A percentile compares a stretch with the other conserved stretches of the same genome.
Evolutionary conservation across 2,797 vertebrate genomes (phyloP).

Genomic region (Phoebastria nigripes): DNA sequence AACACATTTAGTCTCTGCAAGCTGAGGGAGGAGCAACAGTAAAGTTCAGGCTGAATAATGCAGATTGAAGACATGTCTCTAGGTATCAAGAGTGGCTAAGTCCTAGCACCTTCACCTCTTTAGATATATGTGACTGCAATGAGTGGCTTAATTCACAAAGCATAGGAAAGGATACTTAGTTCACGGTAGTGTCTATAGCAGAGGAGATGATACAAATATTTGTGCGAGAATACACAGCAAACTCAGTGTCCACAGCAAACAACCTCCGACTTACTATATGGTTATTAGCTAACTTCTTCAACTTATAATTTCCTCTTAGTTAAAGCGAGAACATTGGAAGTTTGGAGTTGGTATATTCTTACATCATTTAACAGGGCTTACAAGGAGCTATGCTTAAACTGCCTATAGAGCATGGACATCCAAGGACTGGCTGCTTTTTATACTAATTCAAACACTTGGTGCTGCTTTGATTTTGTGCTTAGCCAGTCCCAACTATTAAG

Average conservation of each 20-base stretch:
- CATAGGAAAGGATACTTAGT: not conserved
- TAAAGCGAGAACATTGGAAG: not conserved
- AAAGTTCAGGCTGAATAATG: not conserved
- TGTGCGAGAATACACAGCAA: not conserved
- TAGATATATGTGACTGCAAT: not conserved
- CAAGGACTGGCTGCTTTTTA: not conserved
- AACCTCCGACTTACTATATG: not conserved
- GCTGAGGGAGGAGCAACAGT: not conserved
- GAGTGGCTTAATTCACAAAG: not conserved
- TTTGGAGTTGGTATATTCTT: not conserved
- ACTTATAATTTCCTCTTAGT: not conserved
- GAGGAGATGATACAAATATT: not conserved
- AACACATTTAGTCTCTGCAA: not conserved
- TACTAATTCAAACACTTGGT: not conserved
- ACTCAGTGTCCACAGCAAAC: not conserved
- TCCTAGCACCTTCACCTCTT: not conserved
- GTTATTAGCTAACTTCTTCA: slow-evolving; percentile 11
- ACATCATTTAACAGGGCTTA: not conserved
- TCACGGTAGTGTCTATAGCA: not conserved
- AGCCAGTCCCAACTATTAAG: not conserved
- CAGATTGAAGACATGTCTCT: not conserved
- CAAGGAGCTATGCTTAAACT: not conserved
- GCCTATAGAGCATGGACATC: not conserved
- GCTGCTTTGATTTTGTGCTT: not conserved
- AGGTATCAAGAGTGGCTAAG: not conserved